A percentile compares a stretch with the other conserved stretches of the same genome.
Conservation (phyloP, 2,888 invertebrate genomes). For the Horisme vitalbata region DNA sequence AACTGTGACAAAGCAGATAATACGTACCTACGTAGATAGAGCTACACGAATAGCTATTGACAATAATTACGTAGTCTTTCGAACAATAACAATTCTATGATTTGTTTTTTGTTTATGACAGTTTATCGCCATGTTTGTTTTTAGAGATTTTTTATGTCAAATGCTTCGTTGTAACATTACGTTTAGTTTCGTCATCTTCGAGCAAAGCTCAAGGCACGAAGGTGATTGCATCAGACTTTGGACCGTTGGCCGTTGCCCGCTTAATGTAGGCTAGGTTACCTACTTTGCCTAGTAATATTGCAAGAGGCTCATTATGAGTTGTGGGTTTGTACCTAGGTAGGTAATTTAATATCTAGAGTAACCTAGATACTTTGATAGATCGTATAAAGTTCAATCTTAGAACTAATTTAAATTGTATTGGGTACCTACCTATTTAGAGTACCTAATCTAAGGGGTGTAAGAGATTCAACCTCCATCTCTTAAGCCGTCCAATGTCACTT, state of each 20-base stretch:
- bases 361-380: no score
- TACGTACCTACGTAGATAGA: no score
- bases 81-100: neutral
- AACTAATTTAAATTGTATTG: no score
- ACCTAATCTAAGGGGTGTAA: no score
- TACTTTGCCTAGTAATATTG: slow-evolving; percentile 7
- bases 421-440: no score
- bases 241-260: slow-evolving; percentile 3
- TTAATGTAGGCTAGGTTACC: neutral
- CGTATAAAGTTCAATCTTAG: no score
- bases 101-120: neutral
- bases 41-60: no score
- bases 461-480: no score
- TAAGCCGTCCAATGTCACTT: no score
- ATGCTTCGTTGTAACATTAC: slow-evolving; percentile 17
- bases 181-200: slow-evolving; percentile 29
- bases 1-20: neutral
- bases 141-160: neutral
- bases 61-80: no score
- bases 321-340: no score
- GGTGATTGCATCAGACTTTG: slow-evolving; percentile 47
- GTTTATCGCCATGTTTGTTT: neutral
- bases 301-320: neutral
- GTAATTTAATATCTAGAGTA: no score
- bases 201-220: slow-evolving; percentile 51